Conservation (phyloP, 2,113 vertebrate species). For the Cyanoliseus patagonus region DNA sequence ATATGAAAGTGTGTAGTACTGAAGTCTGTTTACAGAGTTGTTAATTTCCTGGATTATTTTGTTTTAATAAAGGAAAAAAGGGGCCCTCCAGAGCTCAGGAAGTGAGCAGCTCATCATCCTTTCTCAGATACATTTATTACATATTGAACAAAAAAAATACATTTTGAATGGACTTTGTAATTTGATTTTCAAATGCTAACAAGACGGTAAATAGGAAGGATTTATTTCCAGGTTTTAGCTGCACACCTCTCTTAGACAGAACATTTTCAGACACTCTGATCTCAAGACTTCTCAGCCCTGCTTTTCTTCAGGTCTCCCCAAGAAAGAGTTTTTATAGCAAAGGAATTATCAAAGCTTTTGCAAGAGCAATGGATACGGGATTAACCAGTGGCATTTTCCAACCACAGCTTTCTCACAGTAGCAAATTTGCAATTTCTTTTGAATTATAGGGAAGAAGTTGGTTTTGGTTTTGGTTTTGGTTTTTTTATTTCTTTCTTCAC, state of each 20-base stretch:
- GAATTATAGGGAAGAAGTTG: neutral
- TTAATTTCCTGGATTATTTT: neutral
- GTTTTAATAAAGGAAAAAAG: neutral
- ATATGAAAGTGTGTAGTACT: neutral
- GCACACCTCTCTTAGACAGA: neutral
- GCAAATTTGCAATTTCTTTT: neutral
- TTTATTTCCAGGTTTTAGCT: conserved; percentile 12
- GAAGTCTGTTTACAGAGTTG: neutral
- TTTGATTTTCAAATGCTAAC: neutral
- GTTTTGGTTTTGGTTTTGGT: neutral
- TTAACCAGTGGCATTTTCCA: neutral
- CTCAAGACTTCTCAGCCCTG: neutral
- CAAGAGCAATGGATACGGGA: neutral
- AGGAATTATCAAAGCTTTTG: neutral
- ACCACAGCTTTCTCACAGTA: neutral
- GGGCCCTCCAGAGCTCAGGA: neutral
- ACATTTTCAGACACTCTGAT: neutral
- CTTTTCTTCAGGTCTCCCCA: neutral
- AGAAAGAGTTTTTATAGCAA: neutral
- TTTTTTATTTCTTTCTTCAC: neutral
- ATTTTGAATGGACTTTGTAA: neutral
- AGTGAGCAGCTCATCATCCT: neutral
- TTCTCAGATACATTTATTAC: neutral
- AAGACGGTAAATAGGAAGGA: neutral
- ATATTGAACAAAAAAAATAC: neutral